These are phyloP conservation scores for Chromis chromis DNA, from an alignment of 2,797 vertebrate genomes.

Conservation along the genomic window DNA sequence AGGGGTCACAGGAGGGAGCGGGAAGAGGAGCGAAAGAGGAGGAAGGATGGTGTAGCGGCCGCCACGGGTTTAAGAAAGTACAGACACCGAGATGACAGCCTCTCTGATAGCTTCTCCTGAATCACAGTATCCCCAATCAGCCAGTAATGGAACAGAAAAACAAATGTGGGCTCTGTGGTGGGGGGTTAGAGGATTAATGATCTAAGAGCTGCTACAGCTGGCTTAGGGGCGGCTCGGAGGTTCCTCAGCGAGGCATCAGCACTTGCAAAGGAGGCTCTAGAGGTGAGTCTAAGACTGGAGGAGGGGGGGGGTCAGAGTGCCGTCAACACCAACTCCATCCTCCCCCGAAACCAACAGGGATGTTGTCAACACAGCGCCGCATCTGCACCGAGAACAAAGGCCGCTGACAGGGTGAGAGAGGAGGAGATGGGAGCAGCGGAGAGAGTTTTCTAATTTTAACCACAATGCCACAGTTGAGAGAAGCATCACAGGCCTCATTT, in stretches of 20 bases:
- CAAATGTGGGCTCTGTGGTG: constrained; percentile 59
- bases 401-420: constrained; percentile 55
- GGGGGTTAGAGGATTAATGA: constrained; percentile 72
- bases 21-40: constrained; percentile 43
- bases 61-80: constrained; percentile 16
- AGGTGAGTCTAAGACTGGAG: constrained; percentile 62
- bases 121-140: constrained; percentile 63
- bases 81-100: constrained; percentile 44
- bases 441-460: constrained; percentile 64
- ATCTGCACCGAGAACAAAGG: constrained; percentile 78
- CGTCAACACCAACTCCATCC: constrained; percentile 67
- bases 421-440: constrained; percentile 45
- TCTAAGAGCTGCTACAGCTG: constrained; percentile 71
- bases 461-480: constrained; percentile 66
- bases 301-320: constrained; percentile 55
- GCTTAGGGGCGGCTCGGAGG: constrained; percentile 50
- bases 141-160: constrained; percentile 67
- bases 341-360: constrained; percentile 75
- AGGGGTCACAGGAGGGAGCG: constrained; percentile 61
- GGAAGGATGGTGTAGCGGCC: constrained; percentile 43
- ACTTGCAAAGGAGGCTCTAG: constrained; percentile 46
- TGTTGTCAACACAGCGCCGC: constrained; percentile 67
- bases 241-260: constrained; percentile 59
- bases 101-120: constrained; percentile 46
- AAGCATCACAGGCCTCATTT: constrained; percentile 77